phyloP scores from a whole-genome alignment of 2,797 vertebrate genomes.

The Mareca penelope region DNA sequence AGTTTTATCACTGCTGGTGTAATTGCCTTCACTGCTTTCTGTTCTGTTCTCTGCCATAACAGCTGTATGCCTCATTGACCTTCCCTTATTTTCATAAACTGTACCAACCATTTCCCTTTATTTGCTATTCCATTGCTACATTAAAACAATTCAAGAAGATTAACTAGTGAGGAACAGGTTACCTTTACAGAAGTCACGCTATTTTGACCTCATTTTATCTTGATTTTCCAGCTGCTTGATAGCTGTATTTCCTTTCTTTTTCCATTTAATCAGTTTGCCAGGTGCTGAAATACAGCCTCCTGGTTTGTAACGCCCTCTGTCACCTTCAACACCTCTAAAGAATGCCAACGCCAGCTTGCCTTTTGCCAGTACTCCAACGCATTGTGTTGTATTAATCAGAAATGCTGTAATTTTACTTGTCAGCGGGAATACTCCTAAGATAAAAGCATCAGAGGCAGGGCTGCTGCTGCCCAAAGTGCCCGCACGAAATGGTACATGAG shows the following conservation, averaged over 20 bases:
- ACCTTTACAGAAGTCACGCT: conserved; percentile 3
- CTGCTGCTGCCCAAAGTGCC: neutral
- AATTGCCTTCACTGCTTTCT: conserved; percentile 43
- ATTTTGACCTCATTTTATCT: conserved; percentile 21
- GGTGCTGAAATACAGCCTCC: neutral
- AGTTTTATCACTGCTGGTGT: neutral
- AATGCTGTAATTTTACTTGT: neutral
- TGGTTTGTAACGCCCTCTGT: neutral
- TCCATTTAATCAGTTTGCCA: neutral
- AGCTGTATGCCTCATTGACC: conserved; percentile 44
- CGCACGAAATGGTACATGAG: rapidly evolving
- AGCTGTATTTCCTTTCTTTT: neutral
- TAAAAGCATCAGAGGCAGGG: neutral
- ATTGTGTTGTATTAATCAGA: neutral
- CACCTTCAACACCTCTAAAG: neutral
- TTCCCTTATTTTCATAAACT: conserved; percentile 61
- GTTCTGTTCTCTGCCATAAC: conserved; percentile 11
- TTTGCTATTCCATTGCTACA: conserved; percentile 15
- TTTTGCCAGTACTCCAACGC: neutral
- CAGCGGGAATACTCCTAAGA: neutral
- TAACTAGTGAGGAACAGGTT: conserved; percentile 22
- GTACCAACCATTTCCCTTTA: conserved; percentile 36
- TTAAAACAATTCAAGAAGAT: conserved; percentile 49
- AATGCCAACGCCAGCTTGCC: neutral
- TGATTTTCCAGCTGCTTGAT: conserved; percentile 23